phyloP scores from a whole-genome alignment of 2,888 invertebrate species.

The Noctua janthina region DNA sequence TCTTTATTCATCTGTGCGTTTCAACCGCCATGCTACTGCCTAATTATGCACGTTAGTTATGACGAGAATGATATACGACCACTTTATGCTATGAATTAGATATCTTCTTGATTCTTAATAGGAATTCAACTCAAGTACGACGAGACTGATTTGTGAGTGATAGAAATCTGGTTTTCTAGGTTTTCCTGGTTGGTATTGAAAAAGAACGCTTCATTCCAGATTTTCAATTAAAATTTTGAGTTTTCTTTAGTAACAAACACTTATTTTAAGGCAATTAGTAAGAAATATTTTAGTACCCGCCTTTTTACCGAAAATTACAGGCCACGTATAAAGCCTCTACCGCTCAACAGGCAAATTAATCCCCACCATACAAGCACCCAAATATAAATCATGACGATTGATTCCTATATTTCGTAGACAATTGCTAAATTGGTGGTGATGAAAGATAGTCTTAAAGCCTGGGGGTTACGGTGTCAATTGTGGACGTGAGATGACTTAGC shows the following conservation, averaged over 20 bases:
- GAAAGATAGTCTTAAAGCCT: constrained; percentile 79
- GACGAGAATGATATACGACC: constrained; percentile 50
- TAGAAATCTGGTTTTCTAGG: not conserved
- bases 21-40: constrained; percentile 55
- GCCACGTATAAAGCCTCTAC: not conserved
- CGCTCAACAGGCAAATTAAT: constrained; percentile 36
- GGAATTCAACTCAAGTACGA: constrained; percentile 32
- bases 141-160: not conserved
- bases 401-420: constrained; percentile 63
- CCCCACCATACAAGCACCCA: constrained; percentile 39
- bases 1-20: constrained; percentile 67
- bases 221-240: not conserved
- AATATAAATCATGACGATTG: constrained; percentile 67
- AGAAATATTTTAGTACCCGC: not conserved
- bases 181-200: not conserved
- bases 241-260: not conserved
- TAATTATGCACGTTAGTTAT: constrained; percentile 63
- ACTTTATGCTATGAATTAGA: constrained; percentile 45
- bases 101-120: constrained; percentile 45
- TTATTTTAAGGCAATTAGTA: not conserved
- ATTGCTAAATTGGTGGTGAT: constrained; percentile 72
- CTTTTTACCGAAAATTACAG: not conserved
- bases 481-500: constrained; percentile 78
- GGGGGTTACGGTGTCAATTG: constrained; percentile 88
- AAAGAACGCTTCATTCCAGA: not conserved